Base-by-base conservation (phyloP, 1,140 invertebrate genomes). In the Polypedilum vanderplanki region DNA sequence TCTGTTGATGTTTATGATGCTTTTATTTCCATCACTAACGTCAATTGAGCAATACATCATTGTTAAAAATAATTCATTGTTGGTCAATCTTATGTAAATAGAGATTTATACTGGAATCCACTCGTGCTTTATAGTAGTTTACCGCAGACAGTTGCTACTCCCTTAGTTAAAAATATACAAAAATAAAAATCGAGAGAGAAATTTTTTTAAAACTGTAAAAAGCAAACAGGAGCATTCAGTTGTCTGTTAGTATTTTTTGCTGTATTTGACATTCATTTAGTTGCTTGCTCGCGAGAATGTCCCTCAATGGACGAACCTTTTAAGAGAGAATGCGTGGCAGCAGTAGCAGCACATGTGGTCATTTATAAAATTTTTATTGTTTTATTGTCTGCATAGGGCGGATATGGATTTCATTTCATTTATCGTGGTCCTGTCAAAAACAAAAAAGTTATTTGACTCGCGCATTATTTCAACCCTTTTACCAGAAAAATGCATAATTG, bases 221-320 rank as follows among this genome's bases (percentile, higher is more conserved):
- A 33, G 24, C 24, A 33, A 33, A 33, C 24, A 33, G 24, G 1
- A 5, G 24, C 24, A 33, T 33, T 33, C 24, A 33, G 24, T 33
- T 57, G 46, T 57, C 46, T 57, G 46, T 57, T 12, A 4, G 46
- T 57, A 57, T 57, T 57, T 33, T 57, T 57, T 57, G 46, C 12
- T 57, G 46, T 57, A 3, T 57, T 57, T 57, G 46, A 57, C 46
- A 57, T 57, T 57, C 46, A 57, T 57, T 57, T 57, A 57, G 46
- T 57, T 57, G 46, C 46, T 15, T 57, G 46, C 46, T 15, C 46
- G 46, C 46, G 46, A 57, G 12, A 57, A 15, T 57, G 12, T 57
- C 46, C 15, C 46, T 57, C n/a, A 57, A n/a, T 57, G 46, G 46
- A 57, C 15, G n/a, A 15, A 57, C 46, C n/a, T 57, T n/a, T n/a